phyloP scores from a whole-genome alignment of 2,888 invertebrate genomes.

The Hartigia nigra region DNA sequence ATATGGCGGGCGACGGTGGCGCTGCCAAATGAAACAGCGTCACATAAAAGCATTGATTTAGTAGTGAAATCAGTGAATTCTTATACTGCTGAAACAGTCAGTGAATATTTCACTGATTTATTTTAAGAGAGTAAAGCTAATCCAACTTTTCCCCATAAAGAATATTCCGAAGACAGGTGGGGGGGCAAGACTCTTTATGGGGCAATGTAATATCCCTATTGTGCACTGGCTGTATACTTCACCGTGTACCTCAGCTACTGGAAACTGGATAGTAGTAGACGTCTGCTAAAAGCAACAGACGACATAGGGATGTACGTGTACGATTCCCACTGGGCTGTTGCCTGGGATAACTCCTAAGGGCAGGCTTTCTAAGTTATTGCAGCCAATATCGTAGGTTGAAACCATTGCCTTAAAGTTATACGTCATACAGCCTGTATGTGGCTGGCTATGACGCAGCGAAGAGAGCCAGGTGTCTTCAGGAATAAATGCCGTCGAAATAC shows the following conservation, averaged over 20 bases:
- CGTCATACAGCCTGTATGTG: neutral
- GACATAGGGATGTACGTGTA: neutral
- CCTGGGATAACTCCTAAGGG: neutral
- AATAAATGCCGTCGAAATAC: neutral
- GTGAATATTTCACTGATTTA: too few relatives aligned
- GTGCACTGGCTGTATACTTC: neutral
- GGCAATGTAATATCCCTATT: neutral
- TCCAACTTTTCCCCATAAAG: slow-evolving; percentile 46
- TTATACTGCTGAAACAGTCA: too few relatives aligned
- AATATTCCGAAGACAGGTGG: slow-evolving; percentile 31
- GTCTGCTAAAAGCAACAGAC: neutral
- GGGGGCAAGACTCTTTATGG: neutral
- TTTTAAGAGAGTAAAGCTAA: too few relatives aligned
- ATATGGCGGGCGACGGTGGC: too few relatives aligned
- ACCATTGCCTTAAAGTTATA: neutral
- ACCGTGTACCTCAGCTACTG: neutral
- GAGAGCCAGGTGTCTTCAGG: too few relatives aligned
- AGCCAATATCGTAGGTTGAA: slow-evolving; percentile 25
- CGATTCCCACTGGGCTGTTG: neutral
- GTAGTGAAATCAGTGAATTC: too few relatives aligned
- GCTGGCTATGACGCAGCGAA: neutral
- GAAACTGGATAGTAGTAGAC: neutral
- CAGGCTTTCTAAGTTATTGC: slow-evolving; percentile 25
- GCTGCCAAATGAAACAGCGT: too few relatives aligned
- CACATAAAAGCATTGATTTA: too few relatives aligned